These are phyloP conservation scores for Cryptotermes secundus DNA, from an alignment of 1,140 invertebrate species.

Conservation along the genomic window DNA sequence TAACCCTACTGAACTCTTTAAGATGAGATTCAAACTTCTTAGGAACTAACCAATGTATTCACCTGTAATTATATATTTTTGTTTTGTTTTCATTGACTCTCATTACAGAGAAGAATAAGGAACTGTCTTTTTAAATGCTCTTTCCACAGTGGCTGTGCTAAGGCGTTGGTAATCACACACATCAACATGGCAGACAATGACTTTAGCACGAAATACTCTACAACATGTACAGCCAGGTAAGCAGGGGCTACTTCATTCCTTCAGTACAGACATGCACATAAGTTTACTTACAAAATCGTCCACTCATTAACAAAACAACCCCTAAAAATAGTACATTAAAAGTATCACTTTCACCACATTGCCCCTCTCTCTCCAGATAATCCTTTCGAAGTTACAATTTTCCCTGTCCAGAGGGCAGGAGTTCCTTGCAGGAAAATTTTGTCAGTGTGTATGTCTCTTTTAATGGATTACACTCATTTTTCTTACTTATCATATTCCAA, in stretches of 20 bases:
- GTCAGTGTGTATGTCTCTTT: neutral
- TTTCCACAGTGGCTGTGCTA: too few relatives aligned
- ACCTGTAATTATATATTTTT: too few relatives aligned
- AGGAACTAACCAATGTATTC: too few relatives aligned
- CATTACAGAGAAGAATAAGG: too few relatives aligned
- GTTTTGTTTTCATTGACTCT: too few relatives aligned
- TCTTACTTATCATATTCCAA: constrained; percentile 30
- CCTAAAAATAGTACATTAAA: neutral
- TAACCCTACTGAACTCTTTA: too few relatives aligned
- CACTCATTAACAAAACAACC: neutral
- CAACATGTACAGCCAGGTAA: too few relatives aligned
- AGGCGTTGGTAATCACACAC: too few relatives aligned
- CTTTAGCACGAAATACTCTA: too few relatives aligned
- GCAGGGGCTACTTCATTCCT: neutral
- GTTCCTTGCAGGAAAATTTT: constrained; percentile 4
- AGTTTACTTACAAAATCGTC: neutral
- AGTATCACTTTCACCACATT: neutral
- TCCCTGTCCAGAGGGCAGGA: neutral
- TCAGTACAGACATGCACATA: neutral
- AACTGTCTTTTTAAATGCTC: too few relatives aligned
- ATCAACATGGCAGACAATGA: too few relatives aligned
- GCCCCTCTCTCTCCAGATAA: neutral
- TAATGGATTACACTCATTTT: constrained; percentile 29
- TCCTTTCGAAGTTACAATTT: neutral
- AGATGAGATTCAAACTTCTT: too few relatives aligned